Conservation (phyloP, 2,797 vertebrate genomes). For the Cyclopterus lumpus region DNA sequence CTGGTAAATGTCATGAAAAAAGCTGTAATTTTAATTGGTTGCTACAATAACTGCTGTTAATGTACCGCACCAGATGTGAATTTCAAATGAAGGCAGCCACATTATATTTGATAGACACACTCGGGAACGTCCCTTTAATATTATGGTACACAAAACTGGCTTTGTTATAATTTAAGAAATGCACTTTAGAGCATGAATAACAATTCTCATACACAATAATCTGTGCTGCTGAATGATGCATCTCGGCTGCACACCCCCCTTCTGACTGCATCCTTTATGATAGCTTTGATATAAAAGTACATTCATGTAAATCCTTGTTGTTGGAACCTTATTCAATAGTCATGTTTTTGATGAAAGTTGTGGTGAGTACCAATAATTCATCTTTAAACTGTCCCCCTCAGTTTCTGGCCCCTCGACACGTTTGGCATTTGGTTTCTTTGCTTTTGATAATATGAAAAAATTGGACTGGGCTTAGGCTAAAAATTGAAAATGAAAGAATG, state of each 20-base stretch:
- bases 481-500: slow-evolving; percentile 23
- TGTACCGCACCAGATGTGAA: slow-evolving; percentile 4
- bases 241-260: slow-evolving; percentile 3
- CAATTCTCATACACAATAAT: slow-evolving; percentile 4
- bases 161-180: slow-evolving; percentile 4
- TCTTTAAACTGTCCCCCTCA: slow-evolving; percentile 17
- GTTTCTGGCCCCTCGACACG: slow-evolving; percentile 14
- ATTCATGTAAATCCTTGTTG: slow-evolving; percentile 3
- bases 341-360: slow-evolving; percentile 14
- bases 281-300: slow-evolving; percentile 11
- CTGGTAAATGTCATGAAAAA: slow-evolving; percentile 29
- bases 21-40: slow-evolving; percentile 14
- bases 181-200: neutral
- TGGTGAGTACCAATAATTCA: slow-evolving; percentile 4
- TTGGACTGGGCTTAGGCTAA: slow-evolving; percentile 19
- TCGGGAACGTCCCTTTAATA: slow-evolving; percentile 1
- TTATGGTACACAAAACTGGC: neutral
- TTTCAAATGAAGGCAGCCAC: slow-evolving; percentile 20
- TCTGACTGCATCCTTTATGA: slow-evolving; percentile 12
- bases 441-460: slow-evolving; percentile 46
- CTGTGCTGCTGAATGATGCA: neutral
- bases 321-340: slow-evolving; percentile 13
- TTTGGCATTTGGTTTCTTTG: slow-evolving; percentile 25
- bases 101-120: neutral
- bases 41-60: slow-evolving; percentile 15